Evolutionary conservation across 2,888 invertebrate species (phyloP).

Genomic region (Unio delphinus): DNA sequence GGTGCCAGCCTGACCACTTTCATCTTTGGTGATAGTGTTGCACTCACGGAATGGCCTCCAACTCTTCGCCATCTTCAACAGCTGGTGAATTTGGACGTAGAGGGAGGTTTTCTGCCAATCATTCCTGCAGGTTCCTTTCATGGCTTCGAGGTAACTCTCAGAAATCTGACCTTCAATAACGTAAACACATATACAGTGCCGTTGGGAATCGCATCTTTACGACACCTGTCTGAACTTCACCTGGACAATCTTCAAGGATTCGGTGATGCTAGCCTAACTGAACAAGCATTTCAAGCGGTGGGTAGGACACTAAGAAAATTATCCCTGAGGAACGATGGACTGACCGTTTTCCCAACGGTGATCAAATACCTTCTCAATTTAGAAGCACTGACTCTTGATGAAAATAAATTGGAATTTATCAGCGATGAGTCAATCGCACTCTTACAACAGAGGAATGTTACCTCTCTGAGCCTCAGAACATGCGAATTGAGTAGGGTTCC

Average conservation of each 20-base stretch:
- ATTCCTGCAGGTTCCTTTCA: slow-evolving; percentile 32
- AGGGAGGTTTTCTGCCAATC: slow-evolving; percentile 20
- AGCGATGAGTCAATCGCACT: slow-evolving; percentile 24
- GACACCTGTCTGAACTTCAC: slow-evolving; percentile 29
- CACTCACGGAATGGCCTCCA: slow-evolving; percentile 30
- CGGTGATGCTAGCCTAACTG: slow-evolving; percentile 16
- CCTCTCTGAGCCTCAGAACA: slow-evolving; percentile 18
- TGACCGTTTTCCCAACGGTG: slow-evolving; percentile 25
- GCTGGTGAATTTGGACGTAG: slow-evolving; percentile 26
- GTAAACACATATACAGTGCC: slow-evolving; percentile 31
- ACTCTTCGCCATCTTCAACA: slow-evolving; percentile 32
- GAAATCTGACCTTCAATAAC: slow-evolving; percentile 32
- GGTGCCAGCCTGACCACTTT: slow-evolving; percentile 14
- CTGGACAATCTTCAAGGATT: slow-evolving; percentile 26
- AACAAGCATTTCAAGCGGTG: slow-evolving; percentile 17
- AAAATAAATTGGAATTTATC: slow-evolving; percentile 24
- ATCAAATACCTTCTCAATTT: slow-evolving; percentile 20
- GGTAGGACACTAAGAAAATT: slow-evolving; percentile 17
- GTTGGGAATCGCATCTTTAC: slow-evolving; percentile 21
- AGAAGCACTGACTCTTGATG: slow-evolving; percentile 25
- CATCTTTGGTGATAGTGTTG: slow-evolving; percentile 25
- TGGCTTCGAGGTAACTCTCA: slow-evolving; percentile 35
- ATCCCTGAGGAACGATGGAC: slow-evolving; percentile 24
- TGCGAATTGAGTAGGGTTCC: slow-evolving; percentile 37
- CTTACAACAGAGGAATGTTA: slow-evolving; percentile 13